Evolutionary conservation across 2,797 vertebrate genomes (phyloP).

Genomic region (Myiotriccus ornatus): DNA sequence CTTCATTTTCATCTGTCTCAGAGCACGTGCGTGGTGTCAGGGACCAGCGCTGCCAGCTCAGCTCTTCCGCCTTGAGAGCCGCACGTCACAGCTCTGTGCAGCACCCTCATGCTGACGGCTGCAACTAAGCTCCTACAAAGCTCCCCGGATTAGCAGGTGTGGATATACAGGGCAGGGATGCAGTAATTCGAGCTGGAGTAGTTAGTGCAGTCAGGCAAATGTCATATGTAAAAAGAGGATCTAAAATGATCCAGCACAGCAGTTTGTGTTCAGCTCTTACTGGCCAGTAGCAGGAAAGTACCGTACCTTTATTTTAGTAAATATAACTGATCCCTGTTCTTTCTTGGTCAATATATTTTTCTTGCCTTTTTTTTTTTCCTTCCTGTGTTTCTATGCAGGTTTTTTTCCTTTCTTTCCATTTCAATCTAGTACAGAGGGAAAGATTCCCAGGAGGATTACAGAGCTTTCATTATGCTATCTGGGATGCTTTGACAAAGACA

Average conservation of each 20-base stretch:
- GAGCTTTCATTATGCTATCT: background rate
- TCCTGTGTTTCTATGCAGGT: too few relatives aligned
- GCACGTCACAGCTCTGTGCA: background rate
- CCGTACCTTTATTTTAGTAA: background rate
- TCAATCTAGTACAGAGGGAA: background rate
- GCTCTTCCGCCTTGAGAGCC: background rate
- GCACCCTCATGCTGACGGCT: background rate
- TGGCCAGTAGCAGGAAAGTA: background rate
- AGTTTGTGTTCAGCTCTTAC: background rate
- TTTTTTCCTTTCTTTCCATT: background rate
- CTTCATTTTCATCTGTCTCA: background rate
- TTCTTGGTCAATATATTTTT: background rate
- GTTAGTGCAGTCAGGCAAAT: slow-evolving; percentile 44
- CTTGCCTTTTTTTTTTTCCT: background rate
- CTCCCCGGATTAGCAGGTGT: slow-evolving; percentile 48
- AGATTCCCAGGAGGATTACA: background rate
- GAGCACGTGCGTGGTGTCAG: rapidly evolving
- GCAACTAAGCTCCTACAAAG: slow-evolving; percentile 36
- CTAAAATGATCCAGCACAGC: background rate
- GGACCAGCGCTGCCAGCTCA: background rate
- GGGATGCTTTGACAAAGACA: background rate
- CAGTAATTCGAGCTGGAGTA: slow-evolving; percentile 32
- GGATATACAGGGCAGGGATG: background rate
- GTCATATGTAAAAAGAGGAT: slow-evolving; percentile 38
- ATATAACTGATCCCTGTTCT: background rate